Base-by-base conservation (phyloP, 2,888 invertebrate genomes). In the Andrena haemorrhoa region DNA sequence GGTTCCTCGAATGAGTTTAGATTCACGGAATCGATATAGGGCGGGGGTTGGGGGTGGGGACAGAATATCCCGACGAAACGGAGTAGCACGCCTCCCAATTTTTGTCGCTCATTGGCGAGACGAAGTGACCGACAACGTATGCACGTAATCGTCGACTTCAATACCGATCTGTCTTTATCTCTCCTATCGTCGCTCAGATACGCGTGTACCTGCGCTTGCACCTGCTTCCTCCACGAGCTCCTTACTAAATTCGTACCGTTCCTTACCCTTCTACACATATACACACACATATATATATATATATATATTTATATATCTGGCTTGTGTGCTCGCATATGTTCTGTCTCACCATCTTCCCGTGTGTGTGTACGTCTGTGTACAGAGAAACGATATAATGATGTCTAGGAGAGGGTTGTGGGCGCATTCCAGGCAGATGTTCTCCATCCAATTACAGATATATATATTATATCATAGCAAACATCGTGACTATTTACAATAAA, bases 401-500 rank as follows among this genome's bases (percentile, higher is more conserved):
- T n/a, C 64, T 61, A 69, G 80, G 77, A 86, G 86, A 87, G 81
- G 87, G 86, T 87, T 84, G 78, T 86, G 88, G 79, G 83, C 82
- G 82, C 85, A 87, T 85, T 85, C 85, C 88, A 91, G 91, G 88
- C 90, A 91, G 87, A 80, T 92, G 64, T 64, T 26, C 76, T 91
- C 92, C 93, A 93, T 92, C 90, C 92, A 93, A 91, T 92, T 93
- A 93, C 92, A 92, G 92, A 93, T 93, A 93, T 92, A 92, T 92
- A 93, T 92, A 92, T 92, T 91, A 92, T 92, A 92, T 92, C 92
- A 93, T 93, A 93, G 93, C 93, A 93, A 93, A 93, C 93, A 93
- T 93, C 92, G 91, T 92, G 92, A 93, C 93, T 93, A 93, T 93
- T 93, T 93, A 93, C 93, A 93, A 92, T 93, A 93, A 93, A 93